Evolutionary conservation across 2,113 vertebrate genomes (phyloP), one percentile per base, ranked within the genome.

Genomic region (Archocentrus centrarchus): DNA sequence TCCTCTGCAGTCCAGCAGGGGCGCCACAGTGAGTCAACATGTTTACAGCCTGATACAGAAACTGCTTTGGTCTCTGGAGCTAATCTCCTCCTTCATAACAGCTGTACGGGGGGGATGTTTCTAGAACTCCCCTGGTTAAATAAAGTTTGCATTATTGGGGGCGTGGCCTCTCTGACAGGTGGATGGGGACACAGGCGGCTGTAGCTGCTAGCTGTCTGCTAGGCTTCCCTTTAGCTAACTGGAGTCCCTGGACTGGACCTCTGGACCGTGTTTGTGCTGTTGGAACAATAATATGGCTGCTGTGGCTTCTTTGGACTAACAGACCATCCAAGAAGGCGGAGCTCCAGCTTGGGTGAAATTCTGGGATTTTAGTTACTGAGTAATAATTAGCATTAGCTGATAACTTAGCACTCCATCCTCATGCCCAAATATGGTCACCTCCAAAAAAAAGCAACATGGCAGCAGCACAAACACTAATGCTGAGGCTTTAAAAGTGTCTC

Each of bases 401-500:
- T 41, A 22, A 35, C 35, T 41, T 41, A 22, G 35, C 20, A 64
- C 20, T 37, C 35, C 62, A 22, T 20, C 62, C 35, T 39, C 20
- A 10, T n/a, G 20, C 62, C 41, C 37, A 14, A 47, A 35, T 14
- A 47, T 47, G 13, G 44, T 47, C 37, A 66, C 0, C n/a, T 8
- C n/a, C 7, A 44, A 44, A 13, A 1, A 20, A 15, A 66, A 7
- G 13, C 20, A 41, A 66, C 15, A 11, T 44, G 63, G n/a, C 7
- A 24, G 37, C 62, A 44, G 62, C 11, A 1, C 22, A 9, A 44
- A 39, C 7, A 37, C 35, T 27, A 27, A 27, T 3, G 20, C 61
- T 0, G 4, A 66, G 62, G 62, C 13, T 66, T 66, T 37, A 41
- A 66, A 66, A 3, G 35, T 0, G n/a, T 15, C n/a, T 0, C n/a